A percentile compares a stretch with the other conserved stretches of the same genome.
phyloP scores from a whole-genome alignment of 2,113 vertebrate species.

The Cinclus cinclus region DNA sequence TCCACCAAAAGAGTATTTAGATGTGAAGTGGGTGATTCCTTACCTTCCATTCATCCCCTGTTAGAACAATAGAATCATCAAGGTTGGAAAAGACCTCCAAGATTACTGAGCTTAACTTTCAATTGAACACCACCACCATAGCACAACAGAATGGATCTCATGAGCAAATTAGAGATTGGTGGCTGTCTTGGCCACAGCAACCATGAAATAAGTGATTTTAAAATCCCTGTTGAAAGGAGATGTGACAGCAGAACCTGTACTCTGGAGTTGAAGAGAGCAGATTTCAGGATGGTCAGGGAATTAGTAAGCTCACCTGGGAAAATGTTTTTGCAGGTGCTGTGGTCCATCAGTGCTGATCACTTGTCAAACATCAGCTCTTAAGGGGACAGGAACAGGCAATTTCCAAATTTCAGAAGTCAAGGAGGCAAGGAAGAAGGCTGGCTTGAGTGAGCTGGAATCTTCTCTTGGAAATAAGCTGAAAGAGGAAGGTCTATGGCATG shows the following conservation, averaged over 20 bases:
- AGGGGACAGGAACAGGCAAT: not conserved
- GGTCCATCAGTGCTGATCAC: not conserved
- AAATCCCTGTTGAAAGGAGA: not conserved
- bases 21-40: not conserved
- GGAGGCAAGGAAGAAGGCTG: not conserved
- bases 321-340: not conserved
- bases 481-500: not conserved
- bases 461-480: not conserved
- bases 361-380: not conserved
- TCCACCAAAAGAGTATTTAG: not conserved
- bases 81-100: not conserved
- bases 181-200: not conserved
- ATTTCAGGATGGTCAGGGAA: not conserved
- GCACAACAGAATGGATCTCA: not conserved
- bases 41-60: not conserved
- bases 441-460: not conserved
- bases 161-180: rapidly evolving
- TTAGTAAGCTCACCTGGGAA: rapidly evolving
- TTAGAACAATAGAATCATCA: not conserved
- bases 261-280: not conserved
- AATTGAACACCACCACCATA: rapidly evolving
- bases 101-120: not conserved
- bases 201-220: not conserved
- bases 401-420: not conserved
- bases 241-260: not conserved